phyloP scores from a whole-genome alignment of 2,113 vertebrate species.

The Tupaia tana region DNA sequence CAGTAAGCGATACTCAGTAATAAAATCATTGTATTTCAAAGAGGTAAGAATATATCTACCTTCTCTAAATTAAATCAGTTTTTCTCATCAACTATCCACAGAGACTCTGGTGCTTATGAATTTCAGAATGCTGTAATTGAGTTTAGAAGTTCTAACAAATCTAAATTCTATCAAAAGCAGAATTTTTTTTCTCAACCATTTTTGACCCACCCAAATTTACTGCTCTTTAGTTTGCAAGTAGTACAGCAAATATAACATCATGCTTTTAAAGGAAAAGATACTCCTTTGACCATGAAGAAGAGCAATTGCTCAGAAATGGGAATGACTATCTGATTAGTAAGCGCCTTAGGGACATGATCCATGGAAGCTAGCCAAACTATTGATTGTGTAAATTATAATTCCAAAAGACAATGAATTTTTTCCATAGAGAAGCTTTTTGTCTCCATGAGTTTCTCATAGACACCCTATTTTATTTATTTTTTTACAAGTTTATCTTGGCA shows the following conservation, averaged over 20 bases:
- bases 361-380: neutral
- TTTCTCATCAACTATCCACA: constrained; percentile 47
- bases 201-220: neutral
- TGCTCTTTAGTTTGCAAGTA: neutral
- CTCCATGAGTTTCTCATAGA: neutral
- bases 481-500: neutral
- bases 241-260: neutral
- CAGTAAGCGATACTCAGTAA: neutral
- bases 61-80: constrained; percentile 51
- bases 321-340: neutral
- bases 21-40: constrained; percentile 39
- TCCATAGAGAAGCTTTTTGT: neutral
- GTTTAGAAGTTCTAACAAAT: constrained; percentile 62
- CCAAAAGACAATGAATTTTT: neutral
- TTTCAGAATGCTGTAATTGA: constrained; percentile 57
- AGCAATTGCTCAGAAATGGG: neutral
- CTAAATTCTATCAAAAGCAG: neutral
- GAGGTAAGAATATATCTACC: constrained; percentile 32
- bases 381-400: constrained; percentile 19
- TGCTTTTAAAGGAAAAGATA: neutral
- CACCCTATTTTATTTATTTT: neutral
- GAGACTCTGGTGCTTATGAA: neutral
- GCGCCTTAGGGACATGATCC: neutral
- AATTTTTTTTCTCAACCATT: neutral
- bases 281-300: neutral